Evolutionary conservation across 2,113 vertebrate species (phyloP).

Genomic region (Plectropomus leopardus): DNA sequence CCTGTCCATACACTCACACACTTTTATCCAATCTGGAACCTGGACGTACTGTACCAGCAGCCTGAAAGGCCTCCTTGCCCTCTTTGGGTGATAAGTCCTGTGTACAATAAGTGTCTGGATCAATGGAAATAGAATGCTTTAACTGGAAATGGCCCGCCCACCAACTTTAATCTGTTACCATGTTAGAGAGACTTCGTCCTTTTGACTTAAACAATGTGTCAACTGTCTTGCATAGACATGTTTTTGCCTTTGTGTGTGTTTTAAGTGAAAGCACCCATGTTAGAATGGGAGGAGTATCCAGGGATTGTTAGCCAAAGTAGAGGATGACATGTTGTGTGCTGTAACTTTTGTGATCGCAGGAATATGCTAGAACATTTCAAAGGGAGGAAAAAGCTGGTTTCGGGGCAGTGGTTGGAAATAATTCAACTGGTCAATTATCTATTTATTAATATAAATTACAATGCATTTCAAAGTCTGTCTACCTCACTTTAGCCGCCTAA

Average conservation of each 20-base stretch:
- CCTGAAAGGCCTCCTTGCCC: constrained; percentile 76
- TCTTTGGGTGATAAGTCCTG: constrained; percentile 63
- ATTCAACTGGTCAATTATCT: constrained; percentile 81
- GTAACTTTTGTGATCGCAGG: constrained; percentile 81
- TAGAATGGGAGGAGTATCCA: constrained; percentile 79
- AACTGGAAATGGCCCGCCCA: constrained; percentile 77
- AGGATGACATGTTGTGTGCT: constrained; percentile 81
- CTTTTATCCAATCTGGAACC: constrained; percentile 69
- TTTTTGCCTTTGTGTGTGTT: constrained; percentile 79
- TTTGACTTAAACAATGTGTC: constrained; percentile 68
- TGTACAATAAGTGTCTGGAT: constrained; percentile 74
- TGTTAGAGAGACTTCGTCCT: constrained; percentile 72
- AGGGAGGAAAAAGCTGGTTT: constrained; percentile 75
- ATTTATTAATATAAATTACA: constrained; percentile 83
- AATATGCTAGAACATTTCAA: constrained; percentile 82
- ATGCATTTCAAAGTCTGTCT: constrained; percentile 84
- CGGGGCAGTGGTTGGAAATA: constrained; percentile 78
- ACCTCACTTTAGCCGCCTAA: constrained; percentile 84
- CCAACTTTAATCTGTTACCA: constrained; percentile 72
- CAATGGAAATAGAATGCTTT: constrained; percentile 80
- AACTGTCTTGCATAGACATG: constrained; percentile 65
- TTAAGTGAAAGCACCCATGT: constrained; percentile 81
- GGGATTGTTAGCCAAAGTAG: constrained; percentile 86
- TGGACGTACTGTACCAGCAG: constrained; percentile 70
- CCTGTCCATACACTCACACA: constrained; percentile 80